phyloP scores from a whole-genome alignment of 2,888 invertebrate genomes.

The Phrixothrix hirtus region DNA sequence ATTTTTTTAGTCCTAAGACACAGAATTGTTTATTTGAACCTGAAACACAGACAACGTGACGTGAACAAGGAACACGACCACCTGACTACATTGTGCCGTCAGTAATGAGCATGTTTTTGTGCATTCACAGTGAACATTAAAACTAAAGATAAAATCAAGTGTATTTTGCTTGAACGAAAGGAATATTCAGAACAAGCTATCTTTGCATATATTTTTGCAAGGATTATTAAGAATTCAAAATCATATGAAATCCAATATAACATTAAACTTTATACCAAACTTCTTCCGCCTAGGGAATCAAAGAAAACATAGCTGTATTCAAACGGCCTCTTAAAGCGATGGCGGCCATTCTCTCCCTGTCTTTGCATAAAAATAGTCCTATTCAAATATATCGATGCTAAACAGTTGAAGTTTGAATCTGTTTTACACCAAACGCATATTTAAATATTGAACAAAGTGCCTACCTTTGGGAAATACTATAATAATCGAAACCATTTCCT shows the following conservation, averaged over 20 bases:
- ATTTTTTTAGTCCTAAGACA: slow-evolving; percentile 18
- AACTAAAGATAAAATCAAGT: slow-evolving; percentile 39
- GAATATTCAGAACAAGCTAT: slow-evolving; percentile 16
- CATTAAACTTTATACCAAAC: slow-evolving; percentile 43
- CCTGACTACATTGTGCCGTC: slow-evolving; percentile 40
- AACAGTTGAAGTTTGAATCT: slow-evolving; percentile 49
- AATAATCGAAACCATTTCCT: slow-evolving; percentile 4
- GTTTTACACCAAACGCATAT: slow-evolving; percentile 44
- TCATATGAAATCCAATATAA: slow-evolving; percentile 41
- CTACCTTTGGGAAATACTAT: slow-evolving; percentile 13
- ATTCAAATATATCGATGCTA: slow-evolving; percentile 49
- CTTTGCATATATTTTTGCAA: slow-evolving; percentile 8
- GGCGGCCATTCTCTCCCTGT: slow-evolving; percentile 47
- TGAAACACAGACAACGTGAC: slow-evolving; percentile 35
- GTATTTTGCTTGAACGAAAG: slow-evolving; percentile 30
- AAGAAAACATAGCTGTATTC: slow-evolving; percentile 47
- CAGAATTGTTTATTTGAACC: slow-evolving; percentile 29
- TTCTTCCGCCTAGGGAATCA: slow-evolving; percentile 42
- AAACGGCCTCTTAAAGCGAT: slow-evolving; percentile 46
- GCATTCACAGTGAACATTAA: slow-evolving; percentile 42
- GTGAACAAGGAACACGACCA: slow-evolving; percentile 38
- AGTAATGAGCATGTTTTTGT: slow-evolving; percentile 43
- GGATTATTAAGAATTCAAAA: slow-evolving; percentile 21
- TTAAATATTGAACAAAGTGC: slow-evolving; percentile 44
- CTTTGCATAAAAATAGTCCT: slow-evolving; percentile 52